A percentile compares a stretch with the other conserved stretches of the same genome.
Evolutionary conservation across 1,140 invertebrate genomes (phyloP).

Genomic region (Magallana ariakensis): DNA sequence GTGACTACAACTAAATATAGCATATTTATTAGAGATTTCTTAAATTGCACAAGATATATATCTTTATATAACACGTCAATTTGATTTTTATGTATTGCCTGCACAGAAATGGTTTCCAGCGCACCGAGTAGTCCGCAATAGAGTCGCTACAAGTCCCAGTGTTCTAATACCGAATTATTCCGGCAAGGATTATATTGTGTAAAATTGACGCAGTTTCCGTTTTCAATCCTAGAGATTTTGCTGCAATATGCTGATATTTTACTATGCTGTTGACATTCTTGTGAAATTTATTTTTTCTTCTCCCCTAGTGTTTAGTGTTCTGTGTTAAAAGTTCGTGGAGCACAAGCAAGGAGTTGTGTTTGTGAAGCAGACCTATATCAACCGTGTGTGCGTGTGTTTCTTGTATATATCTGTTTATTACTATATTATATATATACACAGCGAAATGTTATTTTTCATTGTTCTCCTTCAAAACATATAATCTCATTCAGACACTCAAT

Average conservation of each 20-base stretch:
- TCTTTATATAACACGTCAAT: too few species aligned
- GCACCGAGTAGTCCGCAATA: too few species aligned
- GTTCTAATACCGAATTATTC: too few species aligned
- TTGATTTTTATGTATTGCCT: too few species aligned
- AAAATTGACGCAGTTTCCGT: not conserved
- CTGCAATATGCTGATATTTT: conserved; percentile 8
- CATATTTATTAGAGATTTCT: too few species aligned
- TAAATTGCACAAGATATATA: too few species aligned
- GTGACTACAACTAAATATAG: too few species aligned
- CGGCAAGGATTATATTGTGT: not conserved
- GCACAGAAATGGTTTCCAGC: too few species aligned
- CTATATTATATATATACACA: conserved; percentile 22
- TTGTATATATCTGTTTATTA: conserved; percentile 35
- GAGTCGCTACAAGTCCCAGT: too few species aligned
- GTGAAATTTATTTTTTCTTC: conserved; percentile 9
- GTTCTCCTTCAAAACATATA: not conserved
- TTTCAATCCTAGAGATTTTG: not conserved
- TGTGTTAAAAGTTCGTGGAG: not conserved
- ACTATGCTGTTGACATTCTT: conserved; percentile 21
- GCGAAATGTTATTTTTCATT: conserved; percentile 31
- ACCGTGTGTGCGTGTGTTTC: conserved; percentile 18
- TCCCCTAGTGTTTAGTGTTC: conserved; percentile 4
- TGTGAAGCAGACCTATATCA: conserved; percentile 17
- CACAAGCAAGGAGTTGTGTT: not conserved
- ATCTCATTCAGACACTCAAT: not conserved